Evolutionary conservation across 2,888 invertebrate species (phyloP).

Genomic region (Labia minor): DNA sequence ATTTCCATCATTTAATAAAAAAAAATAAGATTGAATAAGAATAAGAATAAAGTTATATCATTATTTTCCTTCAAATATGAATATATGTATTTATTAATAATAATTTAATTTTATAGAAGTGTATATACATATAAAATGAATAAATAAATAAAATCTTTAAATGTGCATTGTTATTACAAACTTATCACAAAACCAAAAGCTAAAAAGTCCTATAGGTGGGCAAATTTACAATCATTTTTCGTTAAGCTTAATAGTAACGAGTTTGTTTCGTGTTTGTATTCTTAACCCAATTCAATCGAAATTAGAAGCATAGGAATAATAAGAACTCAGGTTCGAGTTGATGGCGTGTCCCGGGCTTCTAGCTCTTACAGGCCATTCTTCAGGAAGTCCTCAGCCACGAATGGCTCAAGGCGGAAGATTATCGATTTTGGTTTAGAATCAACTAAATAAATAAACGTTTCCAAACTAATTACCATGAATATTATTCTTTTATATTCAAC

Average conservation of each 20-base stretch:
- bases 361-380: background rate
- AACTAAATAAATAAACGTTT: background rate
- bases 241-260: background rate
- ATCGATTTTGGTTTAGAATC: background rate
- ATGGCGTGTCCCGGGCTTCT: background rate
- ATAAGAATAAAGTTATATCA: too few relatives aligned
- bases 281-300: background rate
- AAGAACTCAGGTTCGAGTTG: background rate
- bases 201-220: too few relatives aligned
- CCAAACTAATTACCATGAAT: background rate
- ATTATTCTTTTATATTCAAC: background rate
- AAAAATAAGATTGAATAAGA: too few relatives aligned
- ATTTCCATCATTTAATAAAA: too few relatives aligned
- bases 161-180: too few relatives aligned
- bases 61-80: too few relatives aligned
- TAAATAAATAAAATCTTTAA: too few relatives aligned
- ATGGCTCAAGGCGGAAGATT: background rate
- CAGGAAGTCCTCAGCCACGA: slow-evolving; percentile 8
- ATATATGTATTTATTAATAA: too few relatives aligned
- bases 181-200: too few relatives aligned
- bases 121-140: too few relatives aligned
- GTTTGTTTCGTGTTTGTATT: background rate
- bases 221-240: background rate
- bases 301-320: background rate
- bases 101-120: too few relatives aligned